Conservation (phyloP, 2,113 vertebrate species). For the Leiothrix lutea region DNA sequence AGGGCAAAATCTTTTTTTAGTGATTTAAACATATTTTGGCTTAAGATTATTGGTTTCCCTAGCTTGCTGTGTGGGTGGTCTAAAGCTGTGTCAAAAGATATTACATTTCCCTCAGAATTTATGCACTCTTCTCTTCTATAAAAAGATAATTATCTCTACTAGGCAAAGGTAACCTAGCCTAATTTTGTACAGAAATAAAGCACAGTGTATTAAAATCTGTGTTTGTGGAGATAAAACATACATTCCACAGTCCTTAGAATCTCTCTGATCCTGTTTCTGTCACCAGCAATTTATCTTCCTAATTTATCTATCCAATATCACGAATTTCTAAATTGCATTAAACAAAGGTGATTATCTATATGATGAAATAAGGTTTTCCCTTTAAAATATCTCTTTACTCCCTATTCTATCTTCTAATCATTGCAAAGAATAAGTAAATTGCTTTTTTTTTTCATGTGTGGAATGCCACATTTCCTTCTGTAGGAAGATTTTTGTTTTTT, state of each 20-base stretch:
- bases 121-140: constrained; percentile 2
- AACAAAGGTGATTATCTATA: background rate
- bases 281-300: background rate
- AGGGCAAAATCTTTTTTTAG: constrained; percentile 7
- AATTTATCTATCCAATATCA: constrained; percentile 30
- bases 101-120: background rate
- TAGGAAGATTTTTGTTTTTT: background rate
- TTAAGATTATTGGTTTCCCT: constrained; percentile 29
- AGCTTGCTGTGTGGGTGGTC: background rate
- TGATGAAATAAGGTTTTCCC: background rate
- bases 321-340: constrained; percentile 18
- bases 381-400: background rate
- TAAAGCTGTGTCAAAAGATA: constrained; percentile 25
- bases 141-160: constrained; percentile 26
- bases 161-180: background rate
- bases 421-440: background rate
- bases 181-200: background rate
- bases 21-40: constrained; percentile 26
- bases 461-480: background rate
- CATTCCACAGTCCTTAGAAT: background rate
- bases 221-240: background rate
- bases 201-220: background rate
- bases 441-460: background rate
- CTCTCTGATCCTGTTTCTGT: background rate
- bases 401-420: background rate